Percentiles rank a stretch among this genome's conserved stretches.
Conservation (phyloP, 2,113 vertebrate species). For the Scomber scombrus region DNA sequence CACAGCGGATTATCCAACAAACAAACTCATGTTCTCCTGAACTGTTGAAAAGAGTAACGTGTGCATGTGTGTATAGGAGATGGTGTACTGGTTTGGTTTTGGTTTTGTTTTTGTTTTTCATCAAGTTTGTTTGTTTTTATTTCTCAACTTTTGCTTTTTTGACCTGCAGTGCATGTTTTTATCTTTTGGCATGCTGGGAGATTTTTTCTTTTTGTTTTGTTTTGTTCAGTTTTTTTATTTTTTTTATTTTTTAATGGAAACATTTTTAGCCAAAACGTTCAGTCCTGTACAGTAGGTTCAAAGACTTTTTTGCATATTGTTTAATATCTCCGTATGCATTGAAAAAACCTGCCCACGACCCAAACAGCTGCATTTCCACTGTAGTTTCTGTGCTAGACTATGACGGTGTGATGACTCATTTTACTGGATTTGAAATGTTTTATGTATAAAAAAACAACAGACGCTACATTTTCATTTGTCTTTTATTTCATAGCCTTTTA, state of each 20-base stretch:
- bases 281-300: constrained; percentile 52
- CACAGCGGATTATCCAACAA: constrained; percentile 54
- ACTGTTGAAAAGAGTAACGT: constrained; percentile 29
- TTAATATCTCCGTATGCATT: constrained; percentile 28
- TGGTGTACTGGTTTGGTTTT: constrained; percentile 30
- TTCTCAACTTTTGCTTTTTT: constrained; percentile 35
- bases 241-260: constrained; percentile 31
- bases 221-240: not conserved
- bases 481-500: constrained; percentile 86
- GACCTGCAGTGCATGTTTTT: constrained; percentile 76
- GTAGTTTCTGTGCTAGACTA: constrained; percentile 69
- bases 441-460: constrained; percentile 73
- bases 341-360: constrained; percentile 11
- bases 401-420: constrained; percentile 72
- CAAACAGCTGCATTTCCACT: constrained; percentile 51
- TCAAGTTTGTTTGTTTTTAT: constrained; percentile 19
- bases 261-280: constrained; percentile 18
- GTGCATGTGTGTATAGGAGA: constrained; percentile 60
- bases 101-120: constrained; percentile 1
- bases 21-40: constrained; percentile 29
- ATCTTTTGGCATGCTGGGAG: constrained; percentile 71
- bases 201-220: constrained; percentile 21
- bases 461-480: constrained; percentile 80
- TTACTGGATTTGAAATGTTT: constrained; percentile 65
- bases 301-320: constrained; percentile 42